phyloP scores from a whole-genome alignment of 2,113 vertebrate genomes.

The Microtus richardsoni region DNA sequence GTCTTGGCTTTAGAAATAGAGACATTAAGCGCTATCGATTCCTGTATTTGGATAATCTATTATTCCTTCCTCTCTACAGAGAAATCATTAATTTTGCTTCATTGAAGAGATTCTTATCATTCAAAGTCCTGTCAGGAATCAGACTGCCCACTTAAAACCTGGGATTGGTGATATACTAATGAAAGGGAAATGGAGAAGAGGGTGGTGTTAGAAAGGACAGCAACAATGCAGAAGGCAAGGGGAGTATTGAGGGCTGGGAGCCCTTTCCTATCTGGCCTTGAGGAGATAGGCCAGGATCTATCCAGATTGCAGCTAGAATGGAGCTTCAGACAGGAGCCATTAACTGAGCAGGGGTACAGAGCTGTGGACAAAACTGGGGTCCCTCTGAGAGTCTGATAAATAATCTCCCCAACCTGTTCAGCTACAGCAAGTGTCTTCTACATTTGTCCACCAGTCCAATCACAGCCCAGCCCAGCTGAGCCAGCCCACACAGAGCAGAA shows the following conservation, averaged over 20 bases:
- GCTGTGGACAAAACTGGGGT: background rate
- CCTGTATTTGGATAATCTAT: slow-evolving; percentile 56
- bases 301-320: background rate
- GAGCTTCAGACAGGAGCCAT: background rate
- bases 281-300: background rate
- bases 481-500: background rate
- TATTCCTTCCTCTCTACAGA: slow-evolving; percentile 57
- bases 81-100: slow-evolving; percentile 71
- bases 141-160: background rate
- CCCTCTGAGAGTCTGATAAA: background rate
- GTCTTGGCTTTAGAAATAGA: slow-evolving; percentile 58
- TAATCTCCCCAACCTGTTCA: background rate
- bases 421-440: background rate
- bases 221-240: background rate
- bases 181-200: background rate
- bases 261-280: fast-evolving
- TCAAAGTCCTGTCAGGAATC: slow-evolving; percentile 26
- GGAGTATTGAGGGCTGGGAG: too few species aligned
- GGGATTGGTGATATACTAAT: background rate
- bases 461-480: too few species aligned
- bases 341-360: background rate
- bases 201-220: background rate
- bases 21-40: slow-evolving; percentile 64
- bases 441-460: background rate
- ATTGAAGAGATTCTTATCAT: slow-evolving; percentile 59